Evolutionary conservation across 2,797 vertebrate species (phyloP).

Genomic region (Fratercula arctica): DNA sequence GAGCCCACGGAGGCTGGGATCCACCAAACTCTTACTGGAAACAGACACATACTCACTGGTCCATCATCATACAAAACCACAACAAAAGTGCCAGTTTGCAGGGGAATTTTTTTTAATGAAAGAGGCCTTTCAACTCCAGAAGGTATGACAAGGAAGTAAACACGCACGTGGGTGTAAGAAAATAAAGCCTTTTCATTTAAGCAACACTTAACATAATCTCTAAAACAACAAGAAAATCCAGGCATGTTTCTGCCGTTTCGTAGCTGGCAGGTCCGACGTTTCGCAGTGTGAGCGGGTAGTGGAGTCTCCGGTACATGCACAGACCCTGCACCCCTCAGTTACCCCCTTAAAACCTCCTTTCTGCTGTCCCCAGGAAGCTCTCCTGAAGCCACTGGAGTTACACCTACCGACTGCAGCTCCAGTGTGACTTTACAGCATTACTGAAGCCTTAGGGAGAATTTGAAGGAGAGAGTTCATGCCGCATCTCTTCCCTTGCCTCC

Average conservation of each 20-base stretch:
- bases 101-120: constrained; percentile 7
- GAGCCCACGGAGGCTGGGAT: fast-evolving
- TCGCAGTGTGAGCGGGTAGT: fast-evolving
- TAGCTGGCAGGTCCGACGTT: fast-evolving
- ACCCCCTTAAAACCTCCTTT: not conserved
- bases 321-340: not conserved
- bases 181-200: constrained; percentile 24
- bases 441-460: not conserved
- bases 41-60: not conserved
- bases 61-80: not conserved
- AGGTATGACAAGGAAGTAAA: constrained; percentile 53
- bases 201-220: not conserved
- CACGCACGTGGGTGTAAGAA: constrained; percentile 31
- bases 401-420: not conserved
- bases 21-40: not conserved
- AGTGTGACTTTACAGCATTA: not conserved
- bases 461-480: fast-evolving
- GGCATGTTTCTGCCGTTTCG: fast-evolving
- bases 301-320: fast-evolving
- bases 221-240: constrained; percentile 26
- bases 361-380: not conserved
- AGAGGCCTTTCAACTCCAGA: constrained; percentile 43
- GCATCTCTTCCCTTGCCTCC: not conserved
- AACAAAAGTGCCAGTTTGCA: not conserved
- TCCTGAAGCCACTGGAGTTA: not conserved